phyloP scores from a whole-genome alignment of 2,113 vertebrate species.

The human (Homo sapiens) region DNA sequence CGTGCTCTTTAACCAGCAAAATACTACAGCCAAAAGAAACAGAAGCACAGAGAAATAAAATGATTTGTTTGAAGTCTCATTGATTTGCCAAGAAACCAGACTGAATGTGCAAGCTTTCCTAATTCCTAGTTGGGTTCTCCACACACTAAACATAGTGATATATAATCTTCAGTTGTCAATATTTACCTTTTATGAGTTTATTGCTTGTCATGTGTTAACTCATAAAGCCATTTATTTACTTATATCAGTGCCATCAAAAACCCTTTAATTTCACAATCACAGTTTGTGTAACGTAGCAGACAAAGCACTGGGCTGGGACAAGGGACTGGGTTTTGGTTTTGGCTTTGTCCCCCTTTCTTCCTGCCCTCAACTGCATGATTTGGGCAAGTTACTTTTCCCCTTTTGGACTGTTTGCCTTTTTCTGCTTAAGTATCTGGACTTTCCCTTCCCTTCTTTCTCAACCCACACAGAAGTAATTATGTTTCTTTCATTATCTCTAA shows the following conservation, averaged over 20 bases:
- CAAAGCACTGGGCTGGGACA: background rate
- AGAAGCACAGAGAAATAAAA: constrained; percentile 25
- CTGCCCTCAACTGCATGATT: background rate
- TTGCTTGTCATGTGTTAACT: constrained; percentile 37
- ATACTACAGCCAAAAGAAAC: constrained; percentile 34
- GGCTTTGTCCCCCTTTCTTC: background rate
- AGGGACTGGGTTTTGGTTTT: background rate
- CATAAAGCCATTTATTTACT: constrained; percentile 43
- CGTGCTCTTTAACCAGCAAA: constrained; percentile 8
- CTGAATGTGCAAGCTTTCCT: background rate
- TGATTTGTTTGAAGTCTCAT: constrained; percentile 15
- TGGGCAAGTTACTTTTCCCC: background rate
- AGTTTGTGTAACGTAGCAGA: background rate
- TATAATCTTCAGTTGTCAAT: background rate
- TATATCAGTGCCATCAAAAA: constrained; percentile 37
- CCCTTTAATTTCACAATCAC: background rate
- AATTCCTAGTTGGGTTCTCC: background rate
- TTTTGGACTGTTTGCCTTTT: background rate
- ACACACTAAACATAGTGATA: background rate
- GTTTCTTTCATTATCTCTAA: background rate
- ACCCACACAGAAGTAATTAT: background rate
- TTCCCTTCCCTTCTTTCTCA: background rate
- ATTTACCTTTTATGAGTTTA: constrained; percentile 60
- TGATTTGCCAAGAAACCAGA: constrained; percentile 39
- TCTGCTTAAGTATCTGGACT: background rate